A percentile compares a stretch with the other conserved stretches of the same genome.
Evolutionary conservation across 1,140 invertebrate species (phyloP).

Genomic region (Rhopalosiphum maidis): DNA sequence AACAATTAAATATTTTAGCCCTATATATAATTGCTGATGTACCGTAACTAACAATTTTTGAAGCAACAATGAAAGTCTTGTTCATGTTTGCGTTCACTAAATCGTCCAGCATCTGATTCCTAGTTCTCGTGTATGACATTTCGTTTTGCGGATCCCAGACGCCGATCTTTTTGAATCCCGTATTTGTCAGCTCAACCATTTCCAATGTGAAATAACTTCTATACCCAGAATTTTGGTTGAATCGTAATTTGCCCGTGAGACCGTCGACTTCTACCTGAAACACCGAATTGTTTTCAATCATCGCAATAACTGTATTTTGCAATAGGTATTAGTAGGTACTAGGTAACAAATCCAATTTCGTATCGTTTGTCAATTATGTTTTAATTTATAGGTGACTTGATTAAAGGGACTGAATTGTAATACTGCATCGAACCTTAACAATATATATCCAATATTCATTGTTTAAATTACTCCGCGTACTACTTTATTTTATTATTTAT

Average conservation of each 20-base stretch:
- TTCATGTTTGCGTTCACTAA: constrained; percentile 64
- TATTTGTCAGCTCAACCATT: constrained; percentile 84
- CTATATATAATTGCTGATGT: neutral
- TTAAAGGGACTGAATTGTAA: neutral
- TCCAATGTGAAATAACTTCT: constrained; percentile 88
- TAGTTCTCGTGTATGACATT: constrained; percentile 90
- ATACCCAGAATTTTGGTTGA: constrained; percentile 88
- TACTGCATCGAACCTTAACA: neutral
- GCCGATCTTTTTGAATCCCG: constrained; percentile 82
- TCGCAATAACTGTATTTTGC: neutral
- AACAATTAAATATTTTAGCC: neutral
- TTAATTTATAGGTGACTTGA: neutral
- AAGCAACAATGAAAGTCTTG: constrained; percentile 65
- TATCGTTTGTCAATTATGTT: neutral
- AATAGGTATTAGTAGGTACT: too few relatives aligned
- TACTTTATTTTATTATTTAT: too few relatives aligned
- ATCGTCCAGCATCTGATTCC: constrained; percentile 70
- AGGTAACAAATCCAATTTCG: neutral
- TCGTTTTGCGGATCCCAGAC: constrained; percentile 89
- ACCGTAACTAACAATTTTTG: constrained; percentile 59
- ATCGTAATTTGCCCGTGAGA: constrained; percentile 91
- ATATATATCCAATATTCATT: neutral
- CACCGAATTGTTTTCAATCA: neutral
- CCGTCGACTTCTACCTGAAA: constrained; percentile 87
- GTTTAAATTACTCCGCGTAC: neutral